Percentiles rank a stretch among this genome's conserved stretches.
Evolutionary conservation across 2,113 vertebrate genomes (phyloP).

Genomic region (Pungitius pungitius): DNA sequence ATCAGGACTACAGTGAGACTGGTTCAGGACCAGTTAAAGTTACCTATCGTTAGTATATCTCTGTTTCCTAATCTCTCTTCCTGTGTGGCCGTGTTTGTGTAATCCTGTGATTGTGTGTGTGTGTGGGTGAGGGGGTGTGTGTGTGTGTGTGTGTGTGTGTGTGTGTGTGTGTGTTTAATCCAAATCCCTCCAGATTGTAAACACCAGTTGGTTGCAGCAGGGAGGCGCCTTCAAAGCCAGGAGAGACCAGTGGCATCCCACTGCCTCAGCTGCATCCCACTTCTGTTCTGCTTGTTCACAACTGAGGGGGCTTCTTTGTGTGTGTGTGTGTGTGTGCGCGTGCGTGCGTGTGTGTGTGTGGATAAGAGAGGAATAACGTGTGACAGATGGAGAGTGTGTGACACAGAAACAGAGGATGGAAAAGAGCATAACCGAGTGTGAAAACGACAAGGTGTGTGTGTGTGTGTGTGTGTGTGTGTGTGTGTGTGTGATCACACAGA

Average conservation of each 20-base stretch:
- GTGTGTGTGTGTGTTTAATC: constrained; percentile 49
- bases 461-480: constrained; percentile 31
- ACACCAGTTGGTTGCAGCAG: constrained; percentile 65
- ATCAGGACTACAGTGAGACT: too few species aligned
- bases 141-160: constrained; percentile 31
- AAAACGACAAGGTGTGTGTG: constrained; percentile 48
- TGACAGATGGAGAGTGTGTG: constrained; percentile 63
- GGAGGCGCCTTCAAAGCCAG: constrained; percentile 47
- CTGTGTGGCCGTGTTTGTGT: neutral
- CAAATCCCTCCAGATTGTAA: constrained; percentile 62
- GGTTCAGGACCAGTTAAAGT: too few species aligned
- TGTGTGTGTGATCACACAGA: constrained; percentile 14
- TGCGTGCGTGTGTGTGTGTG: constrained; percentile 18
- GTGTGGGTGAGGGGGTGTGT: constrained; percentile 44
- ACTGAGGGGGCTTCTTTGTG: constrained; percentile 45
- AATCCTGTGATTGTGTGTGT: constrained; percentile 8
- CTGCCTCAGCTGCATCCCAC: constrained; percentile 50
- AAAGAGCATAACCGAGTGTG: constrained; percentile 71
- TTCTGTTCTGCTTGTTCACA: constrained; percentile 60
- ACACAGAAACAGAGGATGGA: constrained; percentile 64
- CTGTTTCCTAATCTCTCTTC: constrained; percentile 36
- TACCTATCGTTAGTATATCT: neutral
- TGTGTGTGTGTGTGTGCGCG: neutral
- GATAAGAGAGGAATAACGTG: constrained; percentile 50
- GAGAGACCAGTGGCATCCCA: constrained; percentile 54